A percentile compares a stretch with the other conserved stretches of the same genome.
phyloP scores from a whole-genome alignment of 2,888 invertebrate genomes.

The Anthrax anthrax region DNA sequence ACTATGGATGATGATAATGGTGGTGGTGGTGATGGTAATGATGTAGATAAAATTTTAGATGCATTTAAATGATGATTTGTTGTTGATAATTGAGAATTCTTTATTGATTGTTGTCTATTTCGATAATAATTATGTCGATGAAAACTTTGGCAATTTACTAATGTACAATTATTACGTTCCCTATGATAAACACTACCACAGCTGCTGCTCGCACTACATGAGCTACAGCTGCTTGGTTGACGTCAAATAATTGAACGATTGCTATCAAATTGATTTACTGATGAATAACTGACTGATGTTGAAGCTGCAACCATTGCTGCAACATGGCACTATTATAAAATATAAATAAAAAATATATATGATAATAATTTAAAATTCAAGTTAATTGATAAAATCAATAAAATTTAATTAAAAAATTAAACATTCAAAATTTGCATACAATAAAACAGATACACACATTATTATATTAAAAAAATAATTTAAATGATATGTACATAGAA shows the following conservation, averaged over 20 bases:
- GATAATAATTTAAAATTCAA: no score
- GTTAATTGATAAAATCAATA: no score
- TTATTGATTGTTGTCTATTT: conserved; percentile 23
- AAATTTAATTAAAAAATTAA: no score
- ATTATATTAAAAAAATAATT: no score
- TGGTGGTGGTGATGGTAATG: neutral
- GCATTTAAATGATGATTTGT: neutral
- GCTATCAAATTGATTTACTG: conserved; percentile 32
- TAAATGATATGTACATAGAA: no score
- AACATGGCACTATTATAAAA: conserved; percentile 27
- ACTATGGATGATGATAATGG: conserved; percentile 6
- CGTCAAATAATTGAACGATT: conserved; percentile 34
- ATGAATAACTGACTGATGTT: conserved; percentile 32
- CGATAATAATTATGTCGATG: conserved; percentile 29
- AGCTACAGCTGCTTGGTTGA: conserved; percentile 35
- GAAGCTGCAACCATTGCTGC: conserved; percentile 35
- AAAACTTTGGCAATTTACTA: conserved; percentile 19
- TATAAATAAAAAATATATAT: neutral
- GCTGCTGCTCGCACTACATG: conserved; percentile 34
- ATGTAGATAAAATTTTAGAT: conserved; percentile 13
- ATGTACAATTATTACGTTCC: conserved; percentile 22
- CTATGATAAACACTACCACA: conserved; percentile 18
- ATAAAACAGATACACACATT: no score
- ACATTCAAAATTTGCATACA: no score
- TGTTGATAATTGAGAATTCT: conserved; percentile 13